Evolutionary conservation across 35 echinoderm and acorn worm species (phyloP).

Genomic region (Diadema setosum): DNA sequence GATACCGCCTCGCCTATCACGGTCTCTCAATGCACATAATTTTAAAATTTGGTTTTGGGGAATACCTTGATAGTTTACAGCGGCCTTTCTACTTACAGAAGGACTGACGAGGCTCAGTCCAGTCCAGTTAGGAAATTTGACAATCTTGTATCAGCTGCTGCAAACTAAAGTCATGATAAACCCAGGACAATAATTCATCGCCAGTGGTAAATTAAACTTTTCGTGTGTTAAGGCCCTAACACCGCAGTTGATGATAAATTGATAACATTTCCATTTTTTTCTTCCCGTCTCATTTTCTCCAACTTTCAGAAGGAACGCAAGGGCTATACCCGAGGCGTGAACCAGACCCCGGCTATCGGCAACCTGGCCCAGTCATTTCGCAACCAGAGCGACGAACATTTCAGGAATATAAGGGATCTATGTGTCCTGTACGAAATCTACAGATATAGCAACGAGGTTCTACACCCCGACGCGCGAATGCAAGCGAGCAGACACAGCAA

Average conservation of each 20-base stretch:
- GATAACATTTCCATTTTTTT: too few relatives aligned
- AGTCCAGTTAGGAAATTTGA: too few relatives aligned
- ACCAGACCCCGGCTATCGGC: not conserved
- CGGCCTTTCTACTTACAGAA: not conserved
- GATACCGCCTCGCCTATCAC: not conserved
- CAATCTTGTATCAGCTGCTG: too few relatives aligned
- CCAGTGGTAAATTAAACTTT: too few relatives aligned
- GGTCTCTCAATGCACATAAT: not conserved
- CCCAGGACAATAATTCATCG: too few relatives aligned
- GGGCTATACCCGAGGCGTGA: not conserved
- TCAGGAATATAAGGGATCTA: slow-evolving; percentile 7
- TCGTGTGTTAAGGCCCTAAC: too few relatives aligned
- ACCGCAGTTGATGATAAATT: too few relatives aligned
- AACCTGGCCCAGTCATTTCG: not conserved
- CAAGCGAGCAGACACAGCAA: not conserved
- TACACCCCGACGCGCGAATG: not conserved
- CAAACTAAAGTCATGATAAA: too few relatives aligned
- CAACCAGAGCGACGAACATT: not conserved
- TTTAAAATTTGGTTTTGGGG: not conserved
- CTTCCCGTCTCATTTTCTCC: too few relatives aligned
- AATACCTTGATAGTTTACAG: not conserved
- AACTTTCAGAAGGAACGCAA: not conserved
- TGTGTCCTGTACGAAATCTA: slow-evolving; percentile 10
- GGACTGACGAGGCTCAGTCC: too few relatives aligned
- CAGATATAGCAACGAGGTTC: not conserved